These are phyloP conservation scores for Galerucella pusilla DNA, from an alignment of 2,888 invertebrate genomes.

Conservation along the genomic window DNA sequence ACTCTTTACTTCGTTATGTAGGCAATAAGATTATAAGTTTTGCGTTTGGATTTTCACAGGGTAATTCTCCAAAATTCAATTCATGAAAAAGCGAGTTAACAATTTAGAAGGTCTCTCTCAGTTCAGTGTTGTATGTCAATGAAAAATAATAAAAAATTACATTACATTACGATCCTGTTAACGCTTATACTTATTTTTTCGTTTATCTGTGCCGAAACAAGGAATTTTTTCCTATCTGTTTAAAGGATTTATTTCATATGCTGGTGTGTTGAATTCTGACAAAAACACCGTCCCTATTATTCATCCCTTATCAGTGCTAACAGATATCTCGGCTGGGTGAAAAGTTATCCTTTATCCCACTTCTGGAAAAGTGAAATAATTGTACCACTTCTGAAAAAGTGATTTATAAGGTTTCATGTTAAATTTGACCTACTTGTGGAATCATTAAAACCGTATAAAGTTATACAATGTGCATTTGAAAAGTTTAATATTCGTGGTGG, in stretches of 20 bases:
- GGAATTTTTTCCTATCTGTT: slow-evolving; percentile 9
- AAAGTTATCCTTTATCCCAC: slow-evolving; percentile 20
- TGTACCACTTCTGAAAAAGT: slow-evolving; percentile 20
- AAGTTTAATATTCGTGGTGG: neutral
- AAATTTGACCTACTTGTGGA: slow-evolving; percentile 16
- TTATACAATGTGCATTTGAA: neutral
- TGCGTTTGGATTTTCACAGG: neutral
- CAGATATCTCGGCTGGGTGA: slow-evolving; percentile 21
- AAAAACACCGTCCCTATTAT: slow-evolving; percentile 19
- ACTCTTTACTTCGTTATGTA: neutral
- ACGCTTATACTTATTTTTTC: neutral
- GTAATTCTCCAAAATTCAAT: neutral
- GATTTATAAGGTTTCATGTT: slow-evolving; percentile 18
- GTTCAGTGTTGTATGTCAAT: too few species aligned
- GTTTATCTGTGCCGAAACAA: slow-evolving; percentile 7
- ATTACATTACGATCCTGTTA: neutral
- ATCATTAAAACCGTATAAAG: neutral
- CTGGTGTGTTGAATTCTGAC: slow-evolving; percentile 8
- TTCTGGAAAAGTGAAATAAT: slow-evolving; percentile 19
- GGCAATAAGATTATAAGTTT: neutral
- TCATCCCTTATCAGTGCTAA: slow-evolving; percentile 24
- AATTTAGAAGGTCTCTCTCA: too few species aligned
- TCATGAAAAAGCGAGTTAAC: too few species aligned
- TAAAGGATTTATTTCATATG: slow-evolving; percentile 19
- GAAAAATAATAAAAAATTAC: neutral